Conservation (phyloP, 2,888 invertebrate genomes). For the Coleophora deauratella region DNA sequence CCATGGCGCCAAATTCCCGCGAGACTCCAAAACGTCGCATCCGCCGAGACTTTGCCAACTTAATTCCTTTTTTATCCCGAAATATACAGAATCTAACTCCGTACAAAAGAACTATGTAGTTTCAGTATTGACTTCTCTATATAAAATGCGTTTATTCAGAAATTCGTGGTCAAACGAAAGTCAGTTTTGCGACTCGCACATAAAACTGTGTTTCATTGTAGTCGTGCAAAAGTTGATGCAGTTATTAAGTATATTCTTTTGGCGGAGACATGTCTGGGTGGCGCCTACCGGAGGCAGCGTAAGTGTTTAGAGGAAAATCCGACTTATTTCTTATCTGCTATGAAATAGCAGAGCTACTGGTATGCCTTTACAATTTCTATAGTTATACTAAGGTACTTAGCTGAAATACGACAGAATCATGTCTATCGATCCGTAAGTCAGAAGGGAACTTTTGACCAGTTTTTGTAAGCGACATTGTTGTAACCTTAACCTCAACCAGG, state of each 20-base stretch:
- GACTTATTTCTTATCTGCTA: too few species aligned
- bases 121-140: slow-evolving; percentile 42
- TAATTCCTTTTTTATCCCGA: slow-evolving; percentile 6
- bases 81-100: slow-evolving; percentile 15
- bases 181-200: background rate
- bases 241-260: slow-evolving; percentile 34
- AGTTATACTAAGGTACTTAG: too few species aligned
- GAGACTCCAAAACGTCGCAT: slow-evolving; percentile 28
- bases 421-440: too few species aligned
- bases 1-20: slow-evolving; percentile 51
- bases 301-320: background rate
- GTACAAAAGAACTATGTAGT: slow-evolving; percentile 14
- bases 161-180: slow-evolving; percentile 10
- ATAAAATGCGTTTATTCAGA: slow-evolving; percentile 23
- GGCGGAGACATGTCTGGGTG: slow-evolving; percentile 42
- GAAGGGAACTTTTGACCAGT: too few species aligned
- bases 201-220: slow-evolving; percentile 18
- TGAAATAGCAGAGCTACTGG: too few species aligned
- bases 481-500: too few species aligned
- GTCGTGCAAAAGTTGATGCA: slow-evolving; percentile 14
- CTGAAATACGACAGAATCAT: too few species aligned
- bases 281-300: slow-evolving; percentile 23
- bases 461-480: too few species aligned
- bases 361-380: too few species aligned
- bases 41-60: background rate